Base-by-base conservation (phyloP, 2,113 vertebrate species). In the Macquaria australasica region DNA sequence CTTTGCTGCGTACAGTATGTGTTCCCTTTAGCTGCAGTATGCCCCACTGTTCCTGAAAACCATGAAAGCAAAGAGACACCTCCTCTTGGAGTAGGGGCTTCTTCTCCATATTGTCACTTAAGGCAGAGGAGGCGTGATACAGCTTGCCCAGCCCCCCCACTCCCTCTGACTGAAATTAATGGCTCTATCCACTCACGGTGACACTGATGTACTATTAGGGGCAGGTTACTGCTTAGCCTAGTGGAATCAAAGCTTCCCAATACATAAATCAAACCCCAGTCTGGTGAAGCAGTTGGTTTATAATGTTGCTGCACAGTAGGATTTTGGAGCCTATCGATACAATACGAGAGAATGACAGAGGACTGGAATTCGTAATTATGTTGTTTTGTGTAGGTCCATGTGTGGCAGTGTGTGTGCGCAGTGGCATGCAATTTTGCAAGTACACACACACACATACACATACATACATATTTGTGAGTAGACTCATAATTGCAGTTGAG, bases 151-250 rank as follows among this genome's bases (percentile, higher is more conserved):
- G 2, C 48, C 18, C 4, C 37, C 45, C 2, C 8, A 23, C 56
- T 58, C 50, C 25, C 53, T 50, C 37, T 53, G 77, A 82, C 80
- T 74, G 51, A 66, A 87, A 92, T 84, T 28, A 92, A 94, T 92
- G 83, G 60, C 85, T 71, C 34, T 72, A 77, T 81, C 73, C 74
- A 23, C 77, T 77, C 63, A 37, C 2, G 7, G 37, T 88, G 91
- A 89, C 90, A 93, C 76, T 92, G 91, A 93, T 91, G 75, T 81
- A 91, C 82, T 89, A 87, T 79, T 80, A 45, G 78, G 80, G 83
- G 77, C 86, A 79, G 77, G 53, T 69, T 72, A 74, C 64, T 88
- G 82, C 94, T 88, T 80, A 87, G 88, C 79, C 89, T 83, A 79
- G 86, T 77, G 25, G 84, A 85, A 85, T 73, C 73, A 18, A n/a